phyloP scores from a whole-genome alignment of 2,888 invertebrate species.

The Hirtodrosophila cameraria region DNA sequence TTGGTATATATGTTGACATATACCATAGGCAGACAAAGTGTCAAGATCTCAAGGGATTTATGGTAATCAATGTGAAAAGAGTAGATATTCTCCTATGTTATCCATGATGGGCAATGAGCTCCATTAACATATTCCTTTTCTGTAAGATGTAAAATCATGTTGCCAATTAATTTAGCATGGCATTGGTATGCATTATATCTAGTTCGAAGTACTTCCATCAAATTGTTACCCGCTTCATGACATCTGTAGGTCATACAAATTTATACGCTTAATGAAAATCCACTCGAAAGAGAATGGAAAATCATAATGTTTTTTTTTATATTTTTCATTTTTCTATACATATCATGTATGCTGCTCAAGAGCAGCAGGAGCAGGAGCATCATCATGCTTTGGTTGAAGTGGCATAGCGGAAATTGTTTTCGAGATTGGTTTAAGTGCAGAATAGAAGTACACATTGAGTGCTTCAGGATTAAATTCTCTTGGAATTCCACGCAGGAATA shows the following conservation, averaged over 20 bases:
- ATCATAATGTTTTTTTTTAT: slow-evolving; percentile 12
- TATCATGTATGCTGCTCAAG: slow-evolving; percentile 1
- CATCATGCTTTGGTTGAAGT: slow-evolving; percentile 22
- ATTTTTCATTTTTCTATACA: background rate
- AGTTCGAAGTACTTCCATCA: no score
- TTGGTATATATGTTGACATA: no score
- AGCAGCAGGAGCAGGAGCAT: slow-evolving; percentile 14
- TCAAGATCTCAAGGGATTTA: no score
- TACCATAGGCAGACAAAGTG: no score
- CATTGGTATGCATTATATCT: no score
- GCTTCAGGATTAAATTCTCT: slow-evolving; percentile 10
- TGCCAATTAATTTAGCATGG: no score
- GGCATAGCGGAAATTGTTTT: slow-evolving; percentile 19
- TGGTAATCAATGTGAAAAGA: no score
- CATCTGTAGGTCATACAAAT: background rate
- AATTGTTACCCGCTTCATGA: background rate
- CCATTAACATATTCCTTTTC: no score
- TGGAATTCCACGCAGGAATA: background rate
- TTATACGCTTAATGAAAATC: slow-evolving; percentile 45
- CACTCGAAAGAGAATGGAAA: slow-evolving; percentile 40
- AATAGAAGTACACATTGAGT: slow-evolving; percentile 26
- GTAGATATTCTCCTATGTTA: no score
- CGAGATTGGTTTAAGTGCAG: slow-evolving; percentile 34
- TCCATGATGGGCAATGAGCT: no score
- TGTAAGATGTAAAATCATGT: no score